Percentiles rank a stretch among this genome's conserved stretches.
Conservation (phyloP, 2,888 invertebrate genomes). For the Epinotia brunnichana region DNA sequence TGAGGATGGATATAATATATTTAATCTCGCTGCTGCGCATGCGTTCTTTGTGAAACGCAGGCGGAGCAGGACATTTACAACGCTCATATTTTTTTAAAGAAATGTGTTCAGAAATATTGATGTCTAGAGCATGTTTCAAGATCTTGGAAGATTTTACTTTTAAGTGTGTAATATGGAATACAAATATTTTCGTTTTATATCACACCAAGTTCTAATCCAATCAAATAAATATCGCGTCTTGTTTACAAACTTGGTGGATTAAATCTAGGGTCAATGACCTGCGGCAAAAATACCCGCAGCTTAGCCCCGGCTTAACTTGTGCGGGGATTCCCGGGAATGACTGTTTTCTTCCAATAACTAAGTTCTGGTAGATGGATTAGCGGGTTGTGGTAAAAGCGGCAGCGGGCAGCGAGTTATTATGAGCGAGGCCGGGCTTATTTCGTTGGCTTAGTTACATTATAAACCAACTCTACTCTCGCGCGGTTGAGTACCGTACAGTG, state of each 20-base stretch:
- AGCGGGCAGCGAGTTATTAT: slow-evolving; percentile 27
- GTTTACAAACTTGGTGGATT: neutral
- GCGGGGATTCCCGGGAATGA: slow-evolving; percentile 41
- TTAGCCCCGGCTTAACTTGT: slow-evolving; percentile 53
- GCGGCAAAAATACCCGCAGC: slow-evolving; percentile 41
- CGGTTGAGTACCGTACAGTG: no score
- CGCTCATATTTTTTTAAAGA: no score
- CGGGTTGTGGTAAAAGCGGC: slow-evolving; percentile 20
- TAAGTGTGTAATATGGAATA: no score
- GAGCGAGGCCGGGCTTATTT: neutral
- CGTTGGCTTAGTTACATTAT: neutral
- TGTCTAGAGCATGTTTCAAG: no score
- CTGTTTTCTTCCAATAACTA: slow-evolving; percentile 51
- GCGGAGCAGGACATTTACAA: no score
- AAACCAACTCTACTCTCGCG: no score
- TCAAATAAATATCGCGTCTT: neutral
- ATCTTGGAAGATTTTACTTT: no score
- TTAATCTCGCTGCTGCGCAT: no score
- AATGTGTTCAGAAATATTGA: no score
- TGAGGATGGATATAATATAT: no score
- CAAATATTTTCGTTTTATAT: neutral
- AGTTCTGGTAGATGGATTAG: slow-evolving; percentile 53
- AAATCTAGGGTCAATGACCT: neutral
- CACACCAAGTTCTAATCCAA: neutral
- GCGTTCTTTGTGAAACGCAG: no score